Conservation (phyloP, 2,113 vertebrate species). For the Dolichallabes microphthalmus region DNA sequence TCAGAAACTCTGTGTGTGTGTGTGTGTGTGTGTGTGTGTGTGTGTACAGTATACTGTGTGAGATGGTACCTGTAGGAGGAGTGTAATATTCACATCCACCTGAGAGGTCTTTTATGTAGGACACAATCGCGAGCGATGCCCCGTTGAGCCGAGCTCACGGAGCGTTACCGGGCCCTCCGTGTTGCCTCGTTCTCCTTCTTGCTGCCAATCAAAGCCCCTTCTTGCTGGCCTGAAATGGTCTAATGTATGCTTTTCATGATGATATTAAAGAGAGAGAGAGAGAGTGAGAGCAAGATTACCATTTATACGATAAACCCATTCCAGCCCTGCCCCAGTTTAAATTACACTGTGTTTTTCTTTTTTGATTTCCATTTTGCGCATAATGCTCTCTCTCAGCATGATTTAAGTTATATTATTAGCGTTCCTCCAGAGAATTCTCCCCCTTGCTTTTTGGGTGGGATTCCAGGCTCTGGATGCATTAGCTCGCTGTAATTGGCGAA, state of each 20-base stretch:
- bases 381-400: slow-evolving; percentile 65
- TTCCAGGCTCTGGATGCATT: slow-evolving; percentile 61
- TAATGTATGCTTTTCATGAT: slow-evolving; percentile 53
- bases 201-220: slow-evolving; percentile 41
- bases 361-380: slow-evolving; percentile 63
- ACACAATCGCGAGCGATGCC: neutral
- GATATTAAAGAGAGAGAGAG: slow-evolving; percentile 37
- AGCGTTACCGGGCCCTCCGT: slow-evolving; percentile 20
- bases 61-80: neutral
- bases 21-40: neutral
- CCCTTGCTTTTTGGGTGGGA: slow-evolving; percentile 54
- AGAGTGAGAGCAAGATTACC: slow-evolving; percentile 45
- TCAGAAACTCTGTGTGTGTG: neutral
- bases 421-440: slow-evolving; percentile 58
- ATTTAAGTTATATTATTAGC: slow-evolving; percentile 68
- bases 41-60: neutral
- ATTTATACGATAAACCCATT: slow-evolving; percentile 59
- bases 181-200: slow-evolving; percentile 36
- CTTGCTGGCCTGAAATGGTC: slow-evolving; percentile 37
- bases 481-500: slow-evolving; percentile 60
- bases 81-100: neutral
- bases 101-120: slow-evolving; percentile 12
- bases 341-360: slow-evolving; percentile 63
- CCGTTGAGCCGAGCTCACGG: slow-evolving; percentile 18
- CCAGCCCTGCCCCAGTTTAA: slow-evolving; percentile 60